Base-by-base conservation (phyloP, 2,113 vertebrate genomes). In the Agapornis roseicollis region DNA sequence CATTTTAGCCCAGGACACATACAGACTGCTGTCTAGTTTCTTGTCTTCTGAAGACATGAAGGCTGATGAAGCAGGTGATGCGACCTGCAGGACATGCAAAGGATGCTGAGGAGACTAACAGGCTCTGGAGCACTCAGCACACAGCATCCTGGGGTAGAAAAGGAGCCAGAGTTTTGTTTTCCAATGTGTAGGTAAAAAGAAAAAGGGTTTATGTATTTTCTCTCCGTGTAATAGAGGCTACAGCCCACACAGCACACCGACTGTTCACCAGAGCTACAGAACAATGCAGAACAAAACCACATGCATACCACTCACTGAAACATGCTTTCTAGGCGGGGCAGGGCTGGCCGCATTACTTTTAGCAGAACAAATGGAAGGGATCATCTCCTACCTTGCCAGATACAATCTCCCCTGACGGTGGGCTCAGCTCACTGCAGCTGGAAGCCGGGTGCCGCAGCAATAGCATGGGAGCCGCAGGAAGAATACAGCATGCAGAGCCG, bases 361-460 rank as follows among this genome's bases (percentile, higher is more conserved):
- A 78, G 64, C 46, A 47, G n/a, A 73, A 64, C 20, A 71, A 66
- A 74, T 5, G 23, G n/a, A 94, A 60, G 60, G 25, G 31, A 71
- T 52, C 71, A 31, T 35, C 55, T 93, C 95, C 85, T 96, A 97
- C 96, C 95, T 97, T 85, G 68, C 13, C 60, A 83, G 66, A 42
- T 2, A 69, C 10, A 63, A 23, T 28, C 64, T 66, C 58, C 55
- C 19, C 79, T 33, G 85, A 52, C 10, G 0, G 3, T 1, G n/a
- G 87, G 71, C 79, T 91, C 49, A 13, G 74, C 53, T 93, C 58
- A 17, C 41, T 10, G 50, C 88, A 90, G 88, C 85, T 81, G 72
- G 50, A 81, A 78, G 80, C 27, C 3, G 4, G 27, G 50, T 3
- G 44, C 42, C 28, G 60, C 77, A 49, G 80, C 72, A 66, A 33